phyloP scores from a whole-genome alignment of 2,113 vertebrate species.

The Archocentrus centrarchus region DNA sequence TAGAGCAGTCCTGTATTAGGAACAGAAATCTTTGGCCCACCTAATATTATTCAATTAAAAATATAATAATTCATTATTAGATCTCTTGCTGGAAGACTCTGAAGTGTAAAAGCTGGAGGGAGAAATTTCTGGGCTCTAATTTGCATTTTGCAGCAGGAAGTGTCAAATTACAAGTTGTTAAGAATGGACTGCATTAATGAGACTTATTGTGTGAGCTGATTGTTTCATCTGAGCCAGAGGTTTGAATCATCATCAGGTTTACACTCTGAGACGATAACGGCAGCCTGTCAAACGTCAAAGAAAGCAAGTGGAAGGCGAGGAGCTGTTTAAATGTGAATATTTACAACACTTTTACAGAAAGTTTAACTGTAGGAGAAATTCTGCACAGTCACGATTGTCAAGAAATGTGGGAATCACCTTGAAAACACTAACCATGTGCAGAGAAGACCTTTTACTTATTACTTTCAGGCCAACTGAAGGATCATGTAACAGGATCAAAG shows the following conservation, averaged over 20 bases:
- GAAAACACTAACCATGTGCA: no score
- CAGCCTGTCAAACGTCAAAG: background rate
- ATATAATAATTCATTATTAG: background rate
- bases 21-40: background rate
- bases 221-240: background rate
- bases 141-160: background rate
- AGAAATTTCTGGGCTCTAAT: background rate
- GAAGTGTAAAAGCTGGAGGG: background rate
- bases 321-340: no score
- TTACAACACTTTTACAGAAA: no score
- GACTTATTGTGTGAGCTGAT: background rate
- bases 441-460: no score
- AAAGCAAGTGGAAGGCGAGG: no score
- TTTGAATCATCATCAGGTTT: slow-evolving; percentile 3
- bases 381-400: background rate
- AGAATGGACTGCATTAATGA: background rate
- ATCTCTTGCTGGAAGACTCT: background rate
- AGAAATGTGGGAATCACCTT: background rate
- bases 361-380: background rate
- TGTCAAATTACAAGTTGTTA: background rate
- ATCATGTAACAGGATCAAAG: no score
- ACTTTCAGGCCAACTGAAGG: no score
- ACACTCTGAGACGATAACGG: background rate
- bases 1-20: no score
- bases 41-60: background rate